Base-by-base conservation (phyloP, 2,888 invertebrate species). In the Spodoptera littoralis region DNA sequence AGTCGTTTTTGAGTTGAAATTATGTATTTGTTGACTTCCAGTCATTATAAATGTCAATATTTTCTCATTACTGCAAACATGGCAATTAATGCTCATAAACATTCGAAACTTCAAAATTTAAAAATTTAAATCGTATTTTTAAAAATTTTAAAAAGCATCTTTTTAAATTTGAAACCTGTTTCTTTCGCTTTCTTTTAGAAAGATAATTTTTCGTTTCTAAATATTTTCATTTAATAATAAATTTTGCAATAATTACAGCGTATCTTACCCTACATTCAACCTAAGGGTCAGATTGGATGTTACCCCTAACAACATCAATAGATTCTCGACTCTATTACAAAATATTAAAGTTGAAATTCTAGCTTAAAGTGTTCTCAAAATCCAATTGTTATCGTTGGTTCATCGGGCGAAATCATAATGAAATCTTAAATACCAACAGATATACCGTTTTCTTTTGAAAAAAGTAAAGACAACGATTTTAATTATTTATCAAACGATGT, bases 181-280 rank as follows among this genome's bases (percentile, higher is more conserved):
- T 64, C 36, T 61, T 61, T 42, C 55, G 57, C 69, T 81, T 71
- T 77, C 80, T 80, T 81, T 65, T 48, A 81, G 80, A 81, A 80
- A 77, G 78, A 57, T 70, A 65, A 63, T 51, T 45, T 48, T 59
- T 68, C 45, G 36, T 43, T 12, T 53, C 55, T 69, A 60, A 58
- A 48, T 49, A 50, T 70, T 71, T 50, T 57, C 50, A 22, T 51
- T 60, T 78, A 67, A 55, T 67, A 36, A 71, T 65, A 53, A 13
- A 63, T 67, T 66, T 43, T 65, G 50, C 22, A 48, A 36, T 65
- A 63, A 58, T 73, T 71, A 73, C 60, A 78, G 70, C 70, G 51
- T 61, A 18, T 12, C 56, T 76, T 60, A 36, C 36, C 36, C 36
- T 36, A 65, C 46, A 60, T 57, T 53, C 50, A 57, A 58, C 42